Base-by-base conservation (phyloP, 2,888 invertebrate genomes). In the Eupithecia insigniata region DNA sequence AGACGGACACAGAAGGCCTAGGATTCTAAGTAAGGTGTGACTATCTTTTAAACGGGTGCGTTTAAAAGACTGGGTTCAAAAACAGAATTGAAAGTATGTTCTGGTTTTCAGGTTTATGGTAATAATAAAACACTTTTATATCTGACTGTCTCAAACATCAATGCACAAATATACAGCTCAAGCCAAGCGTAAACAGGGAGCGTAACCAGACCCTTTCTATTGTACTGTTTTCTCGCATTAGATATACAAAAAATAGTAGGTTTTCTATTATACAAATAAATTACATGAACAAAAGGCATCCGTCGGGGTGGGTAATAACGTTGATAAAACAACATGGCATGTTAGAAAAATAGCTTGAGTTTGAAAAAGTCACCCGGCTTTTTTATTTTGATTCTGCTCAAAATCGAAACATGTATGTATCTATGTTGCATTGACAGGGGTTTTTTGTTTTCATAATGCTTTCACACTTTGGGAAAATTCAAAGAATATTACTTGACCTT, bases 141-240 rank as follows among this genome's bases (percentile, higher is more conserved):
- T 34, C n/a, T 34, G 14, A n/a, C 12, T 34, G 62, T 62, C 62
- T 62, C 62, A 34, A 62, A 62, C 34, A 62, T 8, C 62, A 62
- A n/a, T 65, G 65, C 65, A 65, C 65, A 36, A 65, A 39, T 39
- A 65, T 64, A 39, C 26, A 39, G 26, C 16, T 39, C 39, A 65
- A 43, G 65, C 39, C 18, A 26, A 39, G 65, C 39, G 62, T 34
- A n/a, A 65, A 65, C 22, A 6, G 8, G 8, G 12, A 34, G 62
- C 12, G 30, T 30, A 30, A 28, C 60, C 60, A 58, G 58, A 28
- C 58, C 28, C 32, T 55, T 60, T 60, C 30, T 30, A 60, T 60
- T 60, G 18, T 60, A 30, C 60, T 30, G 60, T 34, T 62, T 32
- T 30, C 30, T 60, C 30, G 7, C 60, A 60, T 60, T 60, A 60